These are phyloP conservation scores for Tetramorium parvispinum DNA, from an alignment of 1,140 invertebrate species.

Conservation along the genomic window DNA sequence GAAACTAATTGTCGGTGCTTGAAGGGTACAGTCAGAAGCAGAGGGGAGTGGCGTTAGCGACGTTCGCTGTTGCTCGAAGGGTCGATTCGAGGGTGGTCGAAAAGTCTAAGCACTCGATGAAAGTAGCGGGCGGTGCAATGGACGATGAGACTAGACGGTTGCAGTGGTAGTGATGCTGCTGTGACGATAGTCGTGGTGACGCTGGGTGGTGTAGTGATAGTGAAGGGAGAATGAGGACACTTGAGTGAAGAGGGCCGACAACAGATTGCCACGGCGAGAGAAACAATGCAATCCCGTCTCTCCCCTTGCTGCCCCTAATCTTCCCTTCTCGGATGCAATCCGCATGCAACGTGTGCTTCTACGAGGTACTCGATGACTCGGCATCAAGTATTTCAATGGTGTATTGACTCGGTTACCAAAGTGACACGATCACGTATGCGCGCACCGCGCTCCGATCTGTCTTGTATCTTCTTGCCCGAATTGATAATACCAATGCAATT, in stretches of 20 bases:
- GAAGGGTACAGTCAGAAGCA: slow-evolving; percentile 66
- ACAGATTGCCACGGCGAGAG: slow-evolving; percentile 82
- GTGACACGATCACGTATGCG: slow-evolving; percentile 55
- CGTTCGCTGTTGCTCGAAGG: slow-evolving; percentile 68
- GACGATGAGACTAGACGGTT: slow-evolving; percentile 69
- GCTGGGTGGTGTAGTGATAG: slow-evolving; percentile 50
- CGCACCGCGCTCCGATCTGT: slow-evolving; percentile 61
- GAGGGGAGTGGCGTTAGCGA: slow-evolving; percentile 55
- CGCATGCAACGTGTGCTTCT: slow-evolving; percentile 72
- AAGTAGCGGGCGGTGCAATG: slow-evolving; percentile 70
- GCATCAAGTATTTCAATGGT: slow-evolving; percentile 70
- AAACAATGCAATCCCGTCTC: slow-evolving; percentile 81
- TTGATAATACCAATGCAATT: neutral
- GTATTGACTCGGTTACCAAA: slow-evolving; percentile 59
- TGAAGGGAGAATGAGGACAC: slow-evolving; percentile 75
- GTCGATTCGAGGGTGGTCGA: slow-evolving; percentile 78
- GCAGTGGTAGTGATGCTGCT: slow-evolving; percentile 14
- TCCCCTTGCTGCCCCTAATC: slow-evolving; percentile 46
- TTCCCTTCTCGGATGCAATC: slow-evolving; percentile 70
- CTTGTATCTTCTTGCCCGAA: slow-evolving; percentile 45
- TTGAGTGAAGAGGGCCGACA: slow-evolving; percentile 81
- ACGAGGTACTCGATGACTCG: slow-evolving; percentile 68
- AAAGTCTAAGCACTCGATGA: slow-evolving; percentile 80
- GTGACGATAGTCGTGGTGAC: slow-evolving; percentile 19
- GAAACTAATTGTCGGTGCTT: slow-evolving; percentile 82